These are phyloP conservation scores for Amphiprion percula DNA, from an alignment of 2,113 vertebrate genomes.

Conservation along the genomic window DNA sequence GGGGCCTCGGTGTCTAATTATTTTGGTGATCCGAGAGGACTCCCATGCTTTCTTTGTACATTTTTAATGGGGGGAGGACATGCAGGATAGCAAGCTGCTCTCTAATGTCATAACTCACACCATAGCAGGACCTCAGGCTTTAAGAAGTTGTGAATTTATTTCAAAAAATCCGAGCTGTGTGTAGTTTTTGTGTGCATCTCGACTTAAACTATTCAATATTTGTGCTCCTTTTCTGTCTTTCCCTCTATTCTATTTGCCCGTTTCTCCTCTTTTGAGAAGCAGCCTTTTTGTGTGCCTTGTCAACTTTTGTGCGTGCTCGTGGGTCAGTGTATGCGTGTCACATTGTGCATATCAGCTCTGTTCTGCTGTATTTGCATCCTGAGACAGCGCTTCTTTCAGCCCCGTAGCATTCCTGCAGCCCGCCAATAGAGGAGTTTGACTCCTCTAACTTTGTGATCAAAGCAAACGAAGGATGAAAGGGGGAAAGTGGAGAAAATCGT, in stretches of 20 bases:
- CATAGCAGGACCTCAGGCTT: conserved; percentile 4
- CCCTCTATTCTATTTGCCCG: conserved; percentile 2
- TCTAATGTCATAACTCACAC: not conserved
- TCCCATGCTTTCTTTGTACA: conserved; percentile 44
- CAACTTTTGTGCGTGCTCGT: conserved; percentile 5
- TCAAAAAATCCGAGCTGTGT: not conserved
- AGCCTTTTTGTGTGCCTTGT: conserved; percentile 12
- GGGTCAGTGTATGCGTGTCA: conserved; percentile 19
- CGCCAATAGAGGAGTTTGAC: conserved; percentile 20
- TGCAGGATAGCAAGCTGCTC: conserved; percentile 9
- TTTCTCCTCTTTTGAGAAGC: conserved; percentile 2
- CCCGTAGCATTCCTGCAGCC: conserved; percentile 29
- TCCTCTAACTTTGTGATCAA: conserved; percentile 63
- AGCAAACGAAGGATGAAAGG: conserved; percentile 51
- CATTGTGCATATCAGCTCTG: conserved; percentile 20
- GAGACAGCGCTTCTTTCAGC: conserved; percentile 38
- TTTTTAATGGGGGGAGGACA: conserved; percentile 42
- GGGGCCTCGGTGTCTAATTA: conserved; percentile 51
- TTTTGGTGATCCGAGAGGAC: conserved; percentile 49
- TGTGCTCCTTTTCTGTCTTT: not conserved
- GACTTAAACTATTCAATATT: conserved; percentile 13
- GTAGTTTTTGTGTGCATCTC: not conserved
- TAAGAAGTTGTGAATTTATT: conserved; percentile 4
- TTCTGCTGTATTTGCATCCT: conserved; percentile 34
- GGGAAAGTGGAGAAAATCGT: conserved; percentile 32